Evolutionary conservation across 1,140 invertebrate genomes (phyloP).

Genomic region (Pseudobourletiella spinata): DNA sequence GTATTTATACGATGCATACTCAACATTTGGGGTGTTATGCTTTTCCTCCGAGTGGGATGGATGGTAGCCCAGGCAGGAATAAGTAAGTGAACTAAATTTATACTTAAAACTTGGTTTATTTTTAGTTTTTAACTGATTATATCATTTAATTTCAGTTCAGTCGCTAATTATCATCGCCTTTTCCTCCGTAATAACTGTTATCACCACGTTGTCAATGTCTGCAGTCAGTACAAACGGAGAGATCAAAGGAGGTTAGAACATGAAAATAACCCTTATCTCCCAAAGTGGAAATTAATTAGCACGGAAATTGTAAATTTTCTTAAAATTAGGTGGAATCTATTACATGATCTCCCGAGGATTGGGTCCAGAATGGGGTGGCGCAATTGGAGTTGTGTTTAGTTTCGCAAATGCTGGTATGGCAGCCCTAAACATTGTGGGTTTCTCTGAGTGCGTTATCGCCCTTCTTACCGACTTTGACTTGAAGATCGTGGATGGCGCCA

Average conservation of each 20-base stretch:
- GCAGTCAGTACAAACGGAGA: conserved; percentile 98
- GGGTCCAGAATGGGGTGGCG: conserved; percentile 60
- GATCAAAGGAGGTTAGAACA: conserved; percentile 95
- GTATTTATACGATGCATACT: conserved; percentile 44
- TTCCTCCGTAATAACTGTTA: conserved; percentile 79
- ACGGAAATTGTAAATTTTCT: neutral
- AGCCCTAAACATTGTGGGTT: conserved; percentile 51
- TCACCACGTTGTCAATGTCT: conserved; percentile 93
- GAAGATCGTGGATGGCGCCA: conserved; percentile 2
- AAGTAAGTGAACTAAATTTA: conserved; percentile 26
- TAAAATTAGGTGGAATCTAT: conserved; percentile 34
- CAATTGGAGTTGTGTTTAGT: conserved; percentile 91
- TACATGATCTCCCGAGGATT: conserved; percentile 5
- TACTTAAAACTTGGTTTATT: neutral
- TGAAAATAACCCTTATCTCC: conserved; percentile 20
- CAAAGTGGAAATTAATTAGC: neutral
- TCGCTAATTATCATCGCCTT: conserved; percentile 73
- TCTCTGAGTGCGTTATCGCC: conserved; percentile 47
- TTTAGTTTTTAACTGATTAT: neutral
- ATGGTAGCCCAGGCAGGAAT: conserved; percentile 38
- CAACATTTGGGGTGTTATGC: too few species aligned
- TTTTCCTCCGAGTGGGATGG: conserved; percentile 37
- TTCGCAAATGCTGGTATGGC: conserved; percentile 93
- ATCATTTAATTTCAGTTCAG: conserved; percentile 38
- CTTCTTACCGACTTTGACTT: neutral